Evolutionary conservation across 1,140 invertebrate species (phyloP), one percentile per base, ranked within the genome.

Genomic region (Saccostrea cuccullata): DNA sequence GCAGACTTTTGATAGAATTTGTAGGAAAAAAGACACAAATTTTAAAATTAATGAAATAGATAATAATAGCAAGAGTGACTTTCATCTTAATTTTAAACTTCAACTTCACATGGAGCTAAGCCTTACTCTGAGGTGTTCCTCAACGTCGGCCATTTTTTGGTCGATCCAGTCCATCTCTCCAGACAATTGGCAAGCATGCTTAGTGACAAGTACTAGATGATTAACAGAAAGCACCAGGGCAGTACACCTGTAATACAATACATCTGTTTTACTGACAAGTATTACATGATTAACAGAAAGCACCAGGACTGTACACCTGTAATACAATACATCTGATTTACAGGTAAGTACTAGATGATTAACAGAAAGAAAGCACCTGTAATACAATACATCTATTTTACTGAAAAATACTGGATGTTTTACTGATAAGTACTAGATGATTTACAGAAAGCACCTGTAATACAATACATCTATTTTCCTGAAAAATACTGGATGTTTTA

Each of bases 201-300:
- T 94, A 11, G 95, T 95, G 13, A 96, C 92, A 89, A 95, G 91
- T 2, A 97, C 96, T 82, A 97, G 95, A 92, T 97, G 96, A 70
- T 96, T 96, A 13, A 97, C 96, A 23, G 97, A 96, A 56, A 97
- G 94, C 15, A 97, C 96, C 55, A 97, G 92, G 30, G 97, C 96
- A 40, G 96, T 96, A 86, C 97, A 96, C 88, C 95, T 95, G 88
- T 47, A 87, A 64, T 82, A 55, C 12, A 82, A 56, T 26, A 85
- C 23, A 40, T 47, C 40, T 47, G 40, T 47, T 47, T 47, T 47
- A 47, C 9, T 60, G 20, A 36, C 23, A 30, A 85, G 0, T 20
- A 84, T 2, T 58, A 58, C 1, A 36, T 12, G 13, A 0, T 13
- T 36, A 13, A 97, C 96, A 23, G 97, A 96, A 55, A 97, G 94